Evolutionary conservation across 30 jellyfish, hydroid and myxozoan genomes (phyloP).

Genomic region (Mastigias papua): DNA sequence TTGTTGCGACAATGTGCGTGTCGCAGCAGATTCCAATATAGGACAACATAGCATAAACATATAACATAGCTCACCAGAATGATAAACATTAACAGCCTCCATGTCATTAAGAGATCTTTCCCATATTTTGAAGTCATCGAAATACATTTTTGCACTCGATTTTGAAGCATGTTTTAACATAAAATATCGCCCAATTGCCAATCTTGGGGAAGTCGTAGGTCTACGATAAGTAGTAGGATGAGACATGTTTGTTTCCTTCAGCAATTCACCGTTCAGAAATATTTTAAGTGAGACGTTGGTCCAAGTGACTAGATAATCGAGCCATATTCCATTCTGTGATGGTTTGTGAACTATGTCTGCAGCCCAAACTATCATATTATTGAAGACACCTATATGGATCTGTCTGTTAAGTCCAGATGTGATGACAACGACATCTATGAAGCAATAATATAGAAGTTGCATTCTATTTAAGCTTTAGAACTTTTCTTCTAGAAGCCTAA

Average conservation of each 20-base stretch:
- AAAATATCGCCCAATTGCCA: conserved; percentile 27
- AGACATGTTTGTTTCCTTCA: not conserved
- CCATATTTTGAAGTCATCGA: conserved; percentile 69
- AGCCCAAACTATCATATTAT: no score
- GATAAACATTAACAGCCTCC: conserved; percentile 9
- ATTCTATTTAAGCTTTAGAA: no score
- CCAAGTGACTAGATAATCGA: conserved; percentile 46
- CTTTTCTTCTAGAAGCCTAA: no score
- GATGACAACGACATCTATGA: no score
- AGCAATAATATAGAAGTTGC: no score
- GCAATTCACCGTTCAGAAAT: conserved; percentile 20
- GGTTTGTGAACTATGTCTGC: no score
- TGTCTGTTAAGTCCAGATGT: no score
- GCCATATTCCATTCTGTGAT: conserved; percentile 16
- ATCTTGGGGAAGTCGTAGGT: not conserved
- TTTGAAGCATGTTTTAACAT: not conserved
- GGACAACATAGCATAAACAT: no score
- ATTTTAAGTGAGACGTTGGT: not conserved
- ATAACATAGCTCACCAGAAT: conserved; percentile 57
- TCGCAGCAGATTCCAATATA: no score
- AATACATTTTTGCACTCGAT: not conserved
- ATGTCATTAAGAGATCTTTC: conserved; percentile 24
- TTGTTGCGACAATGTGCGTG: no score
- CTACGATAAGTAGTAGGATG: not conserved
- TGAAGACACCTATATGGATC: no score